These are phyloP conservation scores for Xerus rutilus DNA, from an alignment of 2,797 vertebrate species.

Conservation along the genomic window DNA sequence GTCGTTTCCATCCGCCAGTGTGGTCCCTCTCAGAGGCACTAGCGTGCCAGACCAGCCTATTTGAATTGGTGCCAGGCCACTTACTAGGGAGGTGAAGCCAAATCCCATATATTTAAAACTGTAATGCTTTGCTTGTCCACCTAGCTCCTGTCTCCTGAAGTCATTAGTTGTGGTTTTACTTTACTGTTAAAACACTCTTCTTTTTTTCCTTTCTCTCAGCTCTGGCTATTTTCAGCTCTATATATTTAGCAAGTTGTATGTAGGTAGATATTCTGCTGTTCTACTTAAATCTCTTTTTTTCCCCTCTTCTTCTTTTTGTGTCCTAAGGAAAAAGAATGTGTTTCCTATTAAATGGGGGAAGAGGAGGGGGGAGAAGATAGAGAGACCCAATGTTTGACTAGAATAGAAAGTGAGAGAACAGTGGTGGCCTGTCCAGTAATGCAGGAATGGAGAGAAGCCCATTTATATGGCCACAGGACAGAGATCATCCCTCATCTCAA, in stretches of 20 bases:
- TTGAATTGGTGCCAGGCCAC: conserved; percentile 90
- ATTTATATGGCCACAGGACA: conserved; percentile 1
- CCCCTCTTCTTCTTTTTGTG: conserved; percentile 66
- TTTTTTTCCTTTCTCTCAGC: conserved; percentile 75
- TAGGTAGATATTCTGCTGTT: conserved; percentile 84
- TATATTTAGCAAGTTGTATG: conserved; percentile 83
- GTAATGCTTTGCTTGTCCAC: conserved; percentile 89
- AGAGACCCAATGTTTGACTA: conserved; percentile 78
- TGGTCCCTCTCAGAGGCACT: conserved; percentile 89
- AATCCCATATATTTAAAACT: conserved; percentile 90
- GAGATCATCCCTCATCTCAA: conserved; percentile 35
- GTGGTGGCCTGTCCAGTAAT: conserved; percentile 67
- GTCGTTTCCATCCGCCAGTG: conserved; percentile 91
- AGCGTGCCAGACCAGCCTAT: conserved; percentile 89
- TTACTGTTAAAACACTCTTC: conserved; percentile 89
- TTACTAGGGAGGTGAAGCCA: conserved; percentile 90
- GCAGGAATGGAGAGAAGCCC: neutral
- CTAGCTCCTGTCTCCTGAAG: conserved; percentile 91
- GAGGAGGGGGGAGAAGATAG: neutral
- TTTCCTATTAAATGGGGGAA: conserved; percentile 85
- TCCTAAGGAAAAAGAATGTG: conserved; percentile 81
- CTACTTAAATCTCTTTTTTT: conserved; percentile 78
- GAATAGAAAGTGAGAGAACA: conserved; percentile 73
- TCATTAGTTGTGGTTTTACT: conserved; percentile 91
- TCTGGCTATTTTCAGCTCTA: conserved; percentile 85